Percentiles rank a stretch among this genome's conserved stretches.
These are phyloP conservation scores for Rhinophrynus dorsalis DNA, from an alignment of 2,797 vertebrate genomes.

Conservation along the genomic window DNA sequence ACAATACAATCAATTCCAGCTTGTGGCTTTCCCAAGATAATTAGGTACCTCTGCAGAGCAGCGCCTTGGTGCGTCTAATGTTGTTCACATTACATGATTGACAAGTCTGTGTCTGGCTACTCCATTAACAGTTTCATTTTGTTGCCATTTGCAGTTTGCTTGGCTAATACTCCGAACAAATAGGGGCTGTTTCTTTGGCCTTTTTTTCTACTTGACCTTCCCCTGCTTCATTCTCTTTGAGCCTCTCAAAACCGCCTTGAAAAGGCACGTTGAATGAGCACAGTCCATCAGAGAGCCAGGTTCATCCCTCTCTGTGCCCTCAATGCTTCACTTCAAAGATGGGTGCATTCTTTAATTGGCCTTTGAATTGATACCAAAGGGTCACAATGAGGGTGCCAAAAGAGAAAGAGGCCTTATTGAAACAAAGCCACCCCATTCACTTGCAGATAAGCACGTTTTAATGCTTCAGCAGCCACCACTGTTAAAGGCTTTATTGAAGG, in stretches of 20 bases:
- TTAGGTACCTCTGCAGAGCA: conserved; percentile 84
- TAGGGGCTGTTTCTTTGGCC: conserved; percentile 95
- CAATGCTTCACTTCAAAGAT: conserved; percentile 98
- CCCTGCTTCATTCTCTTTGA: conserved; percentile 96
- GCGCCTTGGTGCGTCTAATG: conserved; percentile 72
- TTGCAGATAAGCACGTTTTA: conserved; percentile 99
- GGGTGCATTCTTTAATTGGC: conserved; percentile 99
- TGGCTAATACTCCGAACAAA: conserved; percentile 97
- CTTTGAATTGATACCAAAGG: conserved; percentile 99
- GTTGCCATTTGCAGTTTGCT: conserved; percentile 92
- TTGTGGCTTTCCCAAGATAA: conserved; percentile 80
- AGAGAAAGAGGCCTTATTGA: conserved; percentile 99
- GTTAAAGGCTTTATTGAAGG: conserved; percentile 73
- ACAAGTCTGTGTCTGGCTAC: conserved; percentile 98
- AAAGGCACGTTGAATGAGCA: conserved; percentile 87
- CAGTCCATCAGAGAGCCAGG: conserved; percentile 97
- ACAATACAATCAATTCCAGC: conserved; percentile 81
- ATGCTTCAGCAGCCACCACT: conserved; percentile 84
- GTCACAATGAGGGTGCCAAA: conserved; percentile 98
- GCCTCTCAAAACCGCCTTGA: conserved; percentile 93
- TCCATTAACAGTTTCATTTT: conserved; percentile 99
- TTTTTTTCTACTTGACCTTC: conserved; percentile 99
- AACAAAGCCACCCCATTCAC: conserved; percentile 98
- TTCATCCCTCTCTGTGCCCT: conserved; percentile 89
- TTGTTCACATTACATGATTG: conserved; percentile 98